Conservation (phyloP, 2,888 invertebrate genomes). For the Mesoligia furuncula region DNA sequence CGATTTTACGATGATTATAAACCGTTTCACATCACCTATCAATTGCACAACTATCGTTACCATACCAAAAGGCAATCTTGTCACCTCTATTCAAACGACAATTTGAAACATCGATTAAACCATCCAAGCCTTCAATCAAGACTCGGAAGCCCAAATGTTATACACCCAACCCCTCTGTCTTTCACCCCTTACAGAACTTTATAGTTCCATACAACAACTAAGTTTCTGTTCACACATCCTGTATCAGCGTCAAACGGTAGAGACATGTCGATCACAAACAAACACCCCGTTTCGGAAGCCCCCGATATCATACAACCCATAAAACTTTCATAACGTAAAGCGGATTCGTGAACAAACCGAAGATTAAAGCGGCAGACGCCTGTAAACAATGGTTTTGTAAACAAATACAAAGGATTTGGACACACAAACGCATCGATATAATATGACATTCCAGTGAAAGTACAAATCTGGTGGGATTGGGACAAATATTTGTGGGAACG, state of each 20-base stretch:
- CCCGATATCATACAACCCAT: constrained; percentile 22
- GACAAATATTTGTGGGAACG: constrained; percentile 46
- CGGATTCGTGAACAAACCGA: constrained; percentile 32
- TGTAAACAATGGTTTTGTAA: constrained; percentile 46
- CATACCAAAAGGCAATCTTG: background rate
- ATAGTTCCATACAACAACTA: constrained; percentile 14
- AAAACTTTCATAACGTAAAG: constrained; percentile 29
- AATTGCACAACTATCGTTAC: background rate
- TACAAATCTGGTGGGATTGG: constrained; percentile 44
- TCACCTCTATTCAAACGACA: constrained; percentile 14
- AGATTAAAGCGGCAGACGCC: constrained; percentile 53
- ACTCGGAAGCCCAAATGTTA: constrained; percentile 7
- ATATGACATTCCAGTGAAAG: constrained; percentile 43
- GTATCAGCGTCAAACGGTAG: constrained; percentile 45
- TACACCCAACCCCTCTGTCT: constrained; percentile 16
- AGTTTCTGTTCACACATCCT: constrained; percentile 47
- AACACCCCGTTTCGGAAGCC: constrained; percentile 29
- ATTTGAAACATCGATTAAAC: constrained; percentile 6
- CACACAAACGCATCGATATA: constrained; percentile 40
- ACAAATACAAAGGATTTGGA: constrained; percentile 58
- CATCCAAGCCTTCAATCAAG: constrained; percentile 30
- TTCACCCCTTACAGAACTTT: constrained; percentile 32
- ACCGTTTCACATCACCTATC: background rate
- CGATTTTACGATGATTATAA: background rate
- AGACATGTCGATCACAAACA: constrained; percentile 49